Conservation (phyloP, 2,797 vertebrate species). For the Coreius guichenoti region DNA sequence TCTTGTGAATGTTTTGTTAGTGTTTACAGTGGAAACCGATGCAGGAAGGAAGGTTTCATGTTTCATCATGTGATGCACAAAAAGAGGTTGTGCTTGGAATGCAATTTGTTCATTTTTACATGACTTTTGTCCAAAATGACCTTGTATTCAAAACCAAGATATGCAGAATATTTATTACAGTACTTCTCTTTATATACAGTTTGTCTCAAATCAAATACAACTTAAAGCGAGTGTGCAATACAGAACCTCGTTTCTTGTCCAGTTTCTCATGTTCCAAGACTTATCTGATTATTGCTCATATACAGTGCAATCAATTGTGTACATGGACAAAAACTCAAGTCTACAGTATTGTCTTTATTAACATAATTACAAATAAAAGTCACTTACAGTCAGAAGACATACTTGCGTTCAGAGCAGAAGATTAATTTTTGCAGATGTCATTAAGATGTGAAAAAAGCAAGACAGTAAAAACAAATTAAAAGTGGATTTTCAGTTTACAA, state of each 20-base stretch:
- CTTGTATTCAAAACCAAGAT: conserved; percentile 9
- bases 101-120: background rate
- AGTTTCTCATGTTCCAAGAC: background rate
- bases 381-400: conserved; percentile 64
- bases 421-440: conserved; percentile 56
- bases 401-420: conserved; percentile 61
- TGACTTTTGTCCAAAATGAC: background rate
- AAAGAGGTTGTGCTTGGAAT: background rate
- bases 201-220: conserved; percentile 22
- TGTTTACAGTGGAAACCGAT: conserved; percentile 18
- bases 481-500: conserved; percentile 56
- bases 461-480: conserved; percentile 50
- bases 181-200: conserved; percentile 28
- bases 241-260: background rate
- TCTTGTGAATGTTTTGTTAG: background rate
- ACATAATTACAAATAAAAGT: conserved; percentile 67
- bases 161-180: conserved; percentile 53
- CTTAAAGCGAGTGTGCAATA: conserved; percentile 12
- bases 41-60: background rate
- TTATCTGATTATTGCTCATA: conserved; percentile 5
- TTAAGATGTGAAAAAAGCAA: conserved; percentile 53
- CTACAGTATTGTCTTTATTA: conserved; percentile 65
- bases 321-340: conserved; percentile 51
- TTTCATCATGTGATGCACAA: background rate
- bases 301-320: background rate